Base-by-base conservation (phyloP, 2,797 vertebrate genomes). In the Tolypeutes matacus region DNA sequence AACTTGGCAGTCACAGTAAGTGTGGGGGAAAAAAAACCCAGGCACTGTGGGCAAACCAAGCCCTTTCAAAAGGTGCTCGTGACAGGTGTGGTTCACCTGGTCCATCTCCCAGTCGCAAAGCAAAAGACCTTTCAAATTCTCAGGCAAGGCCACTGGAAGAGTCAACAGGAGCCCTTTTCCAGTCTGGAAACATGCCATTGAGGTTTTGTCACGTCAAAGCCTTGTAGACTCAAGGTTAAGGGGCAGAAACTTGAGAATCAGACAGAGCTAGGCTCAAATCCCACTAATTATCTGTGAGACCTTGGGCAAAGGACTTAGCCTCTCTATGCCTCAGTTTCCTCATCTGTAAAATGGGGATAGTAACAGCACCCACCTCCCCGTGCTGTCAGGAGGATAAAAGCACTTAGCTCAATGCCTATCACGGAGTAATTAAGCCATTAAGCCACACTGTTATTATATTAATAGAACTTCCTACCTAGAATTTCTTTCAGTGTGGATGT, bases 21-120 rank as follows among this genome's bases (percentile, higher is more conserved):
- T 5, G 2, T 34, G 51, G 49, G 49, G 8, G 34, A 7, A 56
- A 46, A 77, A 11, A 27, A 18, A 27, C 27, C 58, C 21, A 2
- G 25, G 49, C 7, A 2, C 39, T 5, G 23, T 7, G 53, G 34
- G 62, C 4, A 34, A 21, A 0, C 8, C 2, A 7, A 3, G 10
- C 31, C 34, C 90, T 53, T 62, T 13, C 69, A 4, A 78, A 70
- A 21, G 25, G 15, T 3, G 4, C 13, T 7, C n/a, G 2, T 6
- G 18, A 36, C 25, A 11, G 13, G 0, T 5, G 8, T 3, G 23
- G 42, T 27, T 25, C 87, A 77, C 53, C 93, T 93, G 86, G 80
- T 89, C 72, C 13, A 70, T 62, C 84, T 94, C 10, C 73, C 36
- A 3, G 17, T 36, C 31, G 1, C 62, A 31, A 85, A 49, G 51